Conservation (phyloP, 2,113 vertebrate genomes). For the Sinocyclocheilus grahami region DNA sequence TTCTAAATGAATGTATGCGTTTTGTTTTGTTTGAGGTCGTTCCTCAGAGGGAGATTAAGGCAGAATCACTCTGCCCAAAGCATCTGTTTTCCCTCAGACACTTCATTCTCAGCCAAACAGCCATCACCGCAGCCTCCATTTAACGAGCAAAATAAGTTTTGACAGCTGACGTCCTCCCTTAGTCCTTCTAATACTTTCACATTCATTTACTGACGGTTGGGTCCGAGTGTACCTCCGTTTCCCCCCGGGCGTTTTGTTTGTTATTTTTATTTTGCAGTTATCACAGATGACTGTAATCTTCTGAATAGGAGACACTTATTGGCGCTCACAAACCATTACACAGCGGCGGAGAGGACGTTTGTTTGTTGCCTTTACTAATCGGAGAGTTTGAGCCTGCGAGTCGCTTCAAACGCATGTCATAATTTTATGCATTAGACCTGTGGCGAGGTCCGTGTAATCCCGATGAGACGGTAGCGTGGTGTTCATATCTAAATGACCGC, state of each 20-base stretch:
- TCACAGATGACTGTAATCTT: conserved; percentile 56
- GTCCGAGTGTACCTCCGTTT: conserved; percentile 59
- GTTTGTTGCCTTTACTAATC: conserved; percentile 54
- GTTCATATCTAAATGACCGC: conserved; percentile 39
- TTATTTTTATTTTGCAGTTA: conserved; percentile 50
- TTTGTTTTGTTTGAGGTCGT: conserved; percentile 63
- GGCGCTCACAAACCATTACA: conserved; percentile 46
- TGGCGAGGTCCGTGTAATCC: conserved; percentile 47
- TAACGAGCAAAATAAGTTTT: conserved; percentile 69
- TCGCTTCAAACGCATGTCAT: conserved; percentile 11
- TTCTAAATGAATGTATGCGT: conserved; percentile 69
- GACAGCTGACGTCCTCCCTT: conserved; percentile 73
- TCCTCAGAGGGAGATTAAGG: conserved; percentile 68
- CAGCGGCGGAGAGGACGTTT: conserved; percentile 46
- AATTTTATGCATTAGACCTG: conserved; percentile 45
- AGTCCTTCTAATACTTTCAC: conserved; percentile 66
- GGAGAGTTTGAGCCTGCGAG: conserved; percentile 16
- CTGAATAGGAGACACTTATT: conserved; percentile 54
- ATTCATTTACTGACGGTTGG: conserved; percentile 69
- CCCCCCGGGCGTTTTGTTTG: conserved; percentile 67
- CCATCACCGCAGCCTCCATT: conserved; percentile 60
- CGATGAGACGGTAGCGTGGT: conserved; percentile 41
- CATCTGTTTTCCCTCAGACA: conserved; percentile 62
- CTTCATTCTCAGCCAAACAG: conserved; percentile 45
- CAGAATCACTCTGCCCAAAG: conserved; percentile 61